Conservation (phyloP, 2,797 vertebrate genomes). For the Eidolon dupreanum region DNA sequence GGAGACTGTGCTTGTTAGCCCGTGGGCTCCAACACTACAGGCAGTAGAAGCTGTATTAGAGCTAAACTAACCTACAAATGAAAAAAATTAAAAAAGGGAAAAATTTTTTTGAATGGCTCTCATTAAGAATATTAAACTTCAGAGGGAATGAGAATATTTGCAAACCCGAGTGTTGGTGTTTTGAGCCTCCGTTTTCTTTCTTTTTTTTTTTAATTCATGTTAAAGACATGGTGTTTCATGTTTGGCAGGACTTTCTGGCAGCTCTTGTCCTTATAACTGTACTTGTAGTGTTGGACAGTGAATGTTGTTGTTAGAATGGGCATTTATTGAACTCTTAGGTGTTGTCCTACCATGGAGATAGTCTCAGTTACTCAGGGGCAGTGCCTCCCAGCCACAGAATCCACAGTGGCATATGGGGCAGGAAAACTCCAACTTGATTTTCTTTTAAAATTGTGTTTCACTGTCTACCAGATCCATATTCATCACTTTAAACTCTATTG, state of each 20-base stretch:
- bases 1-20: neutral
- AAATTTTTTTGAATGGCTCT: neutral
- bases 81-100: neutral
- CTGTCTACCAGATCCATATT: slow-evolving; percentile 80
- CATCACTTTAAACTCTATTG: slow-evolving; percentile 81
- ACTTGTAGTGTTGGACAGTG: slow-evolving; percentile 43
- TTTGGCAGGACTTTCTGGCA: slow-evolving; percentile 74
- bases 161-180: neutral
- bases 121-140: slow-evolving; percentile 12
- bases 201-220: neutral
- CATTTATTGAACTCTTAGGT: slow-evolving; percentile 68
- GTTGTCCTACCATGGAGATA: neutral
- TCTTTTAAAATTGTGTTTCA: slow-evolving; percentile 79
- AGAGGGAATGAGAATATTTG: slow-evolving; percentile 17
- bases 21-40: neutral
- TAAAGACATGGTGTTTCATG: slow-evolving; percentile 15
- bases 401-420: slow-evolving; percentile 58
- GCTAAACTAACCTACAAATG: neutral
- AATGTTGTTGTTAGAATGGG: slow-evolving; percentile 49
- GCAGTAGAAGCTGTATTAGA: neutral
- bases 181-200: neutral
- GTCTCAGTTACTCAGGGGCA: slow-evolving; percentile 45
- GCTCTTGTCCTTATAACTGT: slow-evolving; percentile 51
- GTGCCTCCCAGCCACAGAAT: slow-evolving; percentile 56
- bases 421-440: slow-evolving; percentile 68